Evolutionary conservation across 1,140 invertebrate genomes (phyloP), one percentile per base, ranked within the genome.

Genomic region (Pissodes strobi): DNA sequence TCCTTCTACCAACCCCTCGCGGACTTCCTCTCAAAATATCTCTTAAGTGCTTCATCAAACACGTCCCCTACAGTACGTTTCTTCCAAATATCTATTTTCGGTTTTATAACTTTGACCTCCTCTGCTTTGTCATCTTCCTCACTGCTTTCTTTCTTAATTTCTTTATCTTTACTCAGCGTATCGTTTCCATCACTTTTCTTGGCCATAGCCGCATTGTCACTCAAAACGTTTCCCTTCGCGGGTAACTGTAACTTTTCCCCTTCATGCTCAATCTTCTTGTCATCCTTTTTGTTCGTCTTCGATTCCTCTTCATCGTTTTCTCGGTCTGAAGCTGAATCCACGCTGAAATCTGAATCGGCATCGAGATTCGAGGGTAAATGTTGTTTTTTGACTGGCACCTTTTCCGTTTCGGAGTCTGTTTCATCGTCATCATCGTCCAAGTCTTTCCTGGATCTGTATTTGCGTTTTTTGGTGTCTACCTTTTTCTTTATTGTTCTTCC

Each of bases 1-100:
- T 27, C 25, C 3, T 27, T 27, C 25, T 30, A 45, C 55, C 55
- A 57, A 2, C 55, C 74, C 57, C 74, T 58, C 9, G 57, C 30
- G 10, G 84, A 79, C 79, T 93, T 92, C 65, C 93, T 83, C 70
- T 87, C 82, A 71, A 90, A 88, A 81, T 94, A 95, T 71, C 91
- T 84, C 66, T 88, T 82, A 19, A 90, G 74, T n/a, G 93, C 92
- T 49, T 86, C 87, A 59, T 90, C 87, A 79, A 91, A 91, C n/a
- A 87, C 81, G 46, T 85, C 82, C 1, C 90, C 92, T 12, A 94
- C 85, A 48, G 92, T 95, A 73, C 92, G 83, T 72, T 95, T 95
- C 71, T 87, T 86, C 90, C 90, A 94, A 69, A 93, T 89, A 67
- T 87, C 83, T 46, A 86, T 79, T 76, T 88, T 89, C 12, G 80